These are phyloP conservation scores for Istiophorus platypterus DNA, from an alignment of 2,113 vertebrate species.

Conservation along the genomic window DNA sequence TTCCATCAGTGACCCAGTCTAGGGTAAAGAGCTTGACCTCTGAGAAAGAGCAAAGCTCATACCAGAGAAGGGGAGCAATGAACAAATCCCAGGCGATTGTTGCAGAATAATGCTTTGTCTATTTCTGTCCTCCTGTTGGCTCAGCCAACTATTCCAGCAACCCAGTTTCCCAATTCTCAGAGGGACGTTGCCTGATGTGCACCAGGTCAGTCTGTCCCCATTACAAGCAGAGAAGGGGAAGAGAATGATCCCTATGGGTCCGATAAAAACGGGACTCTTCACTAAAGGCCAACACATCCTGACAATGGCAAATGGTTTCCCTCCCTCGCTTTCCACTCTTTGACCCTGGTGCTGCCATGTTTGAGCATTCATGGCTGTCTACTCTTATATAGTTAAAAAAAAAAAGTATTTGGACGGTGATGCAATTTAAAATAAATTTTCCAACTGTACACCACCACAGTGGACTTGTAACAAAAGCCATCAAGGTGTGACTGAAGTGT, in stretches of 20 bases:
- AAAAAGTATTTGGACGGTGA: too few species aligned
- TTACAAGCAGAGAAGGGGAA: constrained; percentile 37
- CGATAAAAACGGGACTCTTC: constrained; percentile 45
- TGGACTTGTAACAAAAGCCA: too few species aligned
- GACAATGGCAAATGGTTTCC: constrained; percentile 36
- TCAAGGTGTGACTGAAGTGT: too few species aligned
- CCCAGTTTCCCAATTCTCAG: constrained; percentile 68
- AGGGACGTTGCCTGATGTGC: constrained; percentile 57
- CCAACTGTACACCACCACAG: too few species aligned
- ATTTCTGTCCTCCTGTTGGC: constrained; percentile 59
- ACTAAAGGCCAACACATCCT: constrained; percentile 37
- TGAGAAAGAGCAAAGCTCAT: constrained; percentile 48
- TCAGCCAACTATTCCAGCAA: constrained; percentile 45
- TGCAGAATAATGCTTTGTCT: constrained; percentile 61
- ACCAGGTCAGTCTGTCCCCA: constrained; percentile 54
- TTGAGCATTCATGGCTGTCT: constrained; percentile 10
- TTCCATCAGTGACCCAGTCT: constrained; percentile 56
- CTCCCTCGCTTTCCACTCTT: neutral
- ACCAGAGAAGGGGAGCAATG: constrained; percentile 16
- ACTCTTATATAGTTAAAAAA: neutral
- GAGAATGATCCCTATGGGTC: constrained; percentile 48
- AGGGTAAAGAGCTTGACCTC: constrained; percentile 62
- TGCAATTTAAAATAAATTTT: too few species aligned
- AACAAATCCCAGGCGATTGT: constrained; percentile 47
- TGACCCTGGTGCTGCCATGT: neutral